A percentile compares a stretch with the other conserved stretches of the same genome.
Conservation (phyloP, 2,797 vertebrate species). For the Eleutherodactylus coqui region DNA sequence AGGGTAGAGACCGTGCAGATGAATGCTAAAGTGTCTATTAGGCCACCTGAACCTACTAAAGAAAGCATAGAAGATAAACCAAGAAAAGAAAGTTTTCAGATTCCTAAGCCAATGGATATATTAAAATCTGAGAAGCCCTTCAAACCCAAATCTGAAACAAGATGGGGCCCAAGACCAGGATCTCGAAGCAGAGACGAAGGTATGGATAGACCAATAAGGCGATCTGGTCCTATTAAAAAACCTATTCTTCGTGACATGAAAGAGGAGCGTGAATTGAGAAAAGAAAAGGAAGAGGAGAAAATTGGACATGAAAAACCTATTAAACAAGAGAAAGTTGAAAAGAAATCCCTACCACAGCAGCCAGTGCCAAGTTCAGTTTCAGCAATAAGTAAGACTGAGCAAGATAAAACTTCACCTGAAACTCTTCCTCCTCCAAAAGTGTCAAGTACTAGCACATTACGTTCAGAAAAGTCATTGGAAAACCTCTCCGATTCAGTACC, state of each 20-base stretch:
- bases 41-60: constrained; percentile 77
- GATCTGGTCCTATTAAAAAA: constrained; percentile 97
- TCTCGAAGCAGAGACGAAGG: constrained; percentile 87
- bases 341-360: constrained; percentile 72
- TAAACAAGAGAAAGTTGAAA: constrained; percentile 80
- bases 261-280: constrained; percentile 93
- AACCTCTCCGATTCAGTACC: constrained; percentile 64
- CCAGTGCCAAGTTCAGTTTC: constrained; percentile 71
- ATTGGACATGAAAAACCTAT: constrained; percentile 69
- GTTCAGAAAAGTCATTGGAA: constrained; percentile 64
- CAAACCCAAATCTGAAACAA: constrained; percentile 92
- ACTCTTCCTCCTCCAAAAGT: constrained; percentile 62
- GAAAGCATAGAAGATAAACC: constrained; percentile 85
- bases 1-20: constrained; percentile 79
- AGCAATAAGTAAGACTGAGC: constrained; percentile 74
- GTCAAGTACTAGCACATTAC: constrained; percentile 66
- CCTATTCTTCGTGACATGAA: constrained; percentile 98
- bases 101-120: constrained; percentile 78
- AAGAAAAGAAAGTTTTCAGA: constrained; percentile 85
- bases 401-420: constrained; percentile 71
- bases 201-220: constrained; percentile 87
- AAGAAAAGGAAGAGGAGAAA: constrained; percentile 89
- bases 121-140: constrained; percentile 90
- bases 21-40: constrained; percentile 76
- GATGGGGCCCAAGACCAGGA: constrained; percentile 90